phyloP scores from a whole-genome alignment of 1,140 invertebrate species.

The Pentalonia nigronervosa region DNA sequence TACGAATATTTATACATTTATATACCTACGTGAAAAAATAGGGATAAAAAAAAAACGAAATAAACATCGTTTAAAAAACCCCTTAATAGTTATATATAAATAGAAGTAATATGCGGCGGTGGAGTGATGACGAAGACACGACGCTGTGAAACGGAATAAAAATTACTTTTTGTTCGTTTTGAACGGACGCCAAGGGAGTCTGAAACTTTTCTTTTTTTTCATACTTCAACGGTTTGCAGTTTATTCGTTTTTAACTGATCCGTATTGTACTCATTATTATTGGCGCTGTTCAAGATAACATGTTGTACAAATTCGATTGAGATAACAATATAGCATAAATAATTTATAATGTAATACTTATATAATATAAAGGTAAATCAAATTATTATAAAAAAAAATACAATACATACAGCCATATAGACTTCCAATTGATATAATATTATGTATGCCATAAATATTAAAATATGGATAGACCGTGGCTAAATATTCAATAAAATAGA shows the following conservation, averaged over 20 bases:
- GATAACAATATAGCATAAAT: not conserved
- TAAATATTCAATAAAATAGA: too few relatives aligned
- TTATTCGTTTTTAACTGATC: slow-evolving; percentile 34
- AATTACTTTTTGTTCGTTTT: slow-evolving; percentile 38
- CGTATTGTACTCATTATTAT: slow-evolving; percentile 15
- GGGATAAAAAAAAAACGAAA: not conserved
- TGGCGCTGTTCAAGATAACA: not conserved
- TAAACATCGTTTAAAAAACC: not conserved
- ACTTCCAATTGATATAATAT: too few relatives aligned
- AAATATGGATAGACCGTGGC: too few relatives aligned
- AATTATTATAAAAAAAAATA: not conserved
- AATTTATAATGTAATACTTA: not conserved
- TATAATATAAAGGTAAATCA: not conserved
- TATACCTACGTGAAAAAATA: not conserved
- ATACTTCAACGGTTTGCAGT: not conserved
- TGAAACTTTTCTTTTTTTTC: not conserved
- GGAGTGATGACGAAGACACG: not conserved
- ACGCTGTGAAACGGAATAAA: slow-evolving; percentile 16
- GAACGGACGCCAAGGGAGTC: slow-evolving; percentile 38
- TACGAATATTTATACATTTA: not conserved
- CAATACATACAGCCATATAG: not conserved
- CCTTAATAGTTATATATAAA: not conserved
- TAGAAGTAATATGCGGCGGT: not conserved
- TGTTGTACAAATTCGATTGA: not conserved
- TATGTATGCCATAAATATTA: too few relatives aligned